Conservation (phyloP, 2,797 vertebrate genomes). For the Vespertilio murinus region DNA sequence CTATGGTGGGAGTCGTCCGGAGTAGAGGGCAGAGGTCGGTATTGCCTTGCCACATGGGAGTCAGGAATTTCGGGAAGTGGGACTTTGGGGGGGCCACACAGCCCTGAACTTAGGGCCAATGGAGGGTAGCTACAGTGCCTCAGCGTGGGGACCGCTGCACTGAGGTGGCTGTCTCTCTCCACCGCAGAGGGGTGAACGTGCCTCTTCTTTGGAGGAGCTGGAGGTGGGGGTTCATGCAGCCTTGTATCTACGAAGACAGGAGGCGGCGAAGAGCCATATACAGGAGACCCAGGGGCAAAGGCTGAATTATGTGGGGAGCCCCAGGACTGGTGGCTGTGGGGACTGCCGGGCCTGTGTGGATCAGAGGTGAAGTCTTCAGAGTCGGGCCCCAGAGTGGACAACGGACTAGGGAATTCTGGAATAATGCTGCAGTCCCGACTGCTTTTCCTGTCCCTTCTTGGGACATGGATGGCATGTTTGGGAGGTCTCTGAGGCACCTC, state of each 20-base stretch:
- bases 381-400: conserved; percentile 40
- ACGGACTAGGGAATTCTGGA: conserved; percentile 60
- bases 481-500: conserved; percentile 68
- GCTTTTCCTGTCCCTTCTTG: conserved; percentile 62
- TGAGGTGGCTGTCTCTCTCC: background rate
- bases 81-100: conserved; percentile 52
- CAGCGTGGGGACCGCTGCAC: rapidly evolving
- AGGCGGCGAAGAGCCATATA: background rate
- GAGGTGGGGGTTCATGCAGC: background rate
- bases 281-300: background rate
- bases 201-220: conserved; percentile 45
- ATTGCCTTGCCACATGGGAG: conserved; percentile 12
- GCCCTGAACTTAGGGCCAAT: conserved; percentile 34
- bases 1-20: background rate
- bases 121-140: conserved; percentile 57
- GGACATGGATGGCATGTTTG: background rate
- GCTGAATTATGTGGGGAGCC: background rate
- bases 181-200: background rate
- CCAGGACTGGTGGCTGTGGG: background rate
- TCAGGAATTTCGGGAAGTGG: background rate
- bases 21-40: conserved; percentile 64
- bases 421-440: background rate
- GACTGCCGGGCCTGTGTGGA: background rate
- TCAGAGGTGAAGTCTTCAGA: background rate
- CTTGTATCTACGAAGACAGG: background rate